Conservation (phyloP, 2,797 vertebrate genomes). For the Intellagama lesueurii region DNA sequence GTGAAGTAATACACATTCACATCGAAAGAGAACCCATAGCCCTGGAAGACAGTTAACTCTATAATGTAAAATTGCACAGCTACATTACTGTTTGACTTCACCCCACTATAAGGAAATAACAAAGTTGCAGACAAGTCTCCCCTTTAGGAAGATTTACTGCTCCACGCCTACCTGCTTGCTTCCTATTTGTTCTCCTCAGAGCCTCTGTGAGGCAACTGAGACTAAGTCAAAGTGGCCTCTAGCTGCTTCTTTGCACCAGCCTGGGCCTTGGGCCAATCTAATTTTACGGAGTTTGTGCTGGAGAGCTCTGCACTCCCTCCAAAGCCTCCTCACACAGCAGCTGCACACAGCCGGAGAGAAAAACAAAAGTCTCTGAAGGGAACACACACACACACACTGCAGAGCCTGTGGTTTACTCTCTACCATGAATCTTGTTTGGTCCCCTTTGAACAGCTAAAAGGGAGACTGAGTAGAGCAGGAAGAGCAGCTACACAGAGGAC, state of each 20-base stretch:
- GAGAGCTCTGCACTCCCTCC: background rate
- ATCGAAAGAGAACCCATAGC: background rate
- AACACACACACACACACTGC: background rate
- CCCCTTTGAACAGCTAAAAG: background rate
- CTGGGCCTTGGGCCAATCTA: slow-evolving; percentile 9
- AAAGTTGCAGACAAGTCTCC: background rate
- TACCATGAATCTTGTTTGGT: background rate
- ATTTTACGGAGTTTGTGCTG: background rate
- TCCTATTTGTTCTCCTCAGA: background rate
- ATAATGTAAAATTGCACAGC: background rate
- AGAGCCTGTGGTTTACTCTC: background rate
- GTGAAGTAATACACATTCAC: background rate
- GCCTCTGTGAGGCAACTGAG: background rate
- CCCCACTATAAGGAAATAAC: background rate
- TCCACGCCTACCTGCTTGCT: background rate
- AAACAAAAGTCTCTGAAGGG: background rate
- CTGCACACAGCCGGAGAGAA: background rate
- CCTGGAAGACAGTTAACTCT: background rate
- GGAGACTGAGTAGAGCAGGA: background rate
- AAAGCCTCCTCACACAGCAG: background rate
- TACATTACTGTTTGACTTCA: background rate
- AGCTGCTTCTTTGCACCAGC: background rate
- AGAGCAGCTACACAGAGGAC: background rate
- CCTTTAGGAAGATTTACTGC: background rate
- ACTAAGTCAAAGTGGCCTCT: background rate